Percentiles rank a stretch among this genome's conserved stretches.
These are phyloP conservation scores for Drosophila incognita DNA, from an alignment of 2,888 invertebrate species.

Conservation along the genomic window DNA sequence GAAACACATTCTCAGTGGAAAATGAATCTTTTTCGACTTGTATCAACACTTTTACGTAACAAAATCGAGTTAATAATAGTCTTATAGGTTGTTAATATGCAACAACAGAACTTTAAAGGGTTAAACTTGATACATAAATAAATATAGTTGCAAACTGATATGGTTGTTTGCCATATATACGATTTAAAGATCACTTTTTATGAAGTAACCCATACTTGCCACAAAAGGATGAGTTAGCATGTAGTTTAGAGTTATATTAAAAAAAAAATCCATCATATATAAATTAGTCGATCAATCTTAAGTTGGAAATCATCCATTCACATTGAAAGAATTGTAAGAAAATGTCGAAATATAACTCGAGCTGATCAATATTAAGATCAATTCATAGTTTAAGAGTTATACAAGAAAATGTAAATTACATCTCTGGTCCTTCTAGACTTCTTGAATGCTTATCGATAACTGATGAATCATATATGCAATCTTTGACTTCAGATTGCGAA, in stretches of 20 bases:
- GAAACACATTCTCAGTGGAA: background rate
- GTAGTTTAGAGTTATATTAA: background rate
- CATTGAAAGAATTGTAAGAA: background rate
- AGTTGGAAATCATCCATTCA: background rate
- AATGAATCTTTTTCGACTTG: background rate
- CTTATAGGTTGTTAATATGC: background rate
- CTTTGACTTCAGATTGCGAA: background rate
- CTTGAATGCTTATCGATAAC: background rate
- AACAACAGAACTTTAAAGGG: background rate
- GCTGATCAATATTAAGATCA: background rate
- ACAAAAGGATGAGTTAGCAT: background rate
- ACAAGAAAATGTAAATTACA: no score
- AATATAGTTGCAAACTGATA: background rate
- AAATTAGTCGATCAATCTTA: background rate
- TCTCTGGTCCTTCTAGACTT: no score
- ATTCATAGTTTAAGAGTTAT: background rate
- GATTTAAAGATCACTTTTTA: background rate
- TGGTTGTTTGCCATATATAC: background rate
- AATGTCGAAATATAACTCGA: background rate
- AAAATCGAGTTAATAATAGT: background rate
- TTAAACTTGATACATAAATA: background rate
- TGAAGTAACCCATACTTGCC: background rate
- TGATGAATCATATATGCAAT: background rate
- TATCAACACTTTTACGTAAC: background rate
- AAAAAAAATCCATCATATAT: background rate